phyloP scores from a whole-genome alignment of 30 jellyfish, hydroid and myxozoan species.

The Morbakka virulenta region DNA sequence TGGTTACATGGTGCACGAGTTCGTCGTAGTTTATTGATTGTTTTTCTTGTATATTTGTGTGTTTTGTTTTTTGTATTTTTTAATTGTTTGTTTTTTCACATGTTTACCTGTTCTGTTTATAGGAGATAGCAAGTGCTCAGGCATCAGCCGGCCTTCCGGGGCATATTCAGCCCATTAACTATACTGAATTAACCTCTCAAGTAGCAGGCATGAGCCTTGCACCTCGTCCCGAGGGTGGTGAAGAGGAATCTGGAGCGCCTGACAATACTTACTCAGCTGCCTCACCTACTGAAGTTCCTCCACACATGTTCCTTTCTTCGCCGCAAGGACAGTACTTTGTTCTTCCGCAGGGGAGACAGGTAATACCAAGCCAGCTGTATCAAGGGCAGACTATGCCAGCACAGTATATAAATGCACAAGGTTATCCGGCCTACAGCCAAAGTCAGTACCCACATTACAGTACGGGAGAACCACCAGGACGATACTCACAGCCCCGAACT shows the following conservation, averaged over 20 bases:
- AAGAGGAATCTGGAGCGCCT: slow-evolving; percentile 50
- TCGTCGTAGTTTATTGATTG: too few species aligned
- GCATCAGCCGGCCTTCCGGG: not conserved
- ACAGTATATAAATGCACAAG: slow-evolving; percentile 60
- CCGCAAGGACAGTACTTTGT: slow-evolving; percentile 47
- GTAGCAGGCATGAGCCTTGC: slow-evolving; percentile 36
- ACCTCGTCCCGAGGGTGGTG: slow-evolving; percentile 29
- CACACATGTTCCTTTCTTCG: slow-evolving; percentile 37
- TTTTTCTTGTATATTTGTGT: too few species aligned
- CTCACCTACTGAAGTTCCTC: slow-evolving; percentile 44
- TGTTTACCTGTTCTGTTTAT: too few species aligned
- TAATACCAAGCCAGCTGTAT: slow-evolving; percentile 58
- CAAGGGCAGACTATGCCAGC: slow-evolving; percentile 54
- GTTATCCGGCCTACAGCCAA: slow-evolving; percentile 27
- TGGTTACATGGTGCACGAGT: too few species aligned
- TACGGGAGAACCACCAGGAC: slow-evolving; percentile 32
- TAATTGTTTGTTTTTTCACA: too few species aligned
- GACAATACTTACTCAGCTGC: slow-evolving; percentile 50
- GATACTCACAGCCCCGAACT: slow-evolving; percentile 67
- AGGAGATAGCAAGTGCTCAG: not conserved
- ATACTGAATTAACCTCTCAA: slow-evolving; percentile 39
- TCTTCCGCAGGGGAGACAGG: slow-evolving; percentile 37
- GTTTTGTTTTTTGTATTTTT: too few species aligned
- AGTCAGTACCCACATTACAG: slow-evolving; percentile 52
- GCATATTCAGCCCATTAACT: slow-evolving; percentile 2